These are phyloP conservation scores for Bombus balteatus DNA, from an alignment of 1,140 invertebrate genomes.

Conservation along the genomic window DNA sequence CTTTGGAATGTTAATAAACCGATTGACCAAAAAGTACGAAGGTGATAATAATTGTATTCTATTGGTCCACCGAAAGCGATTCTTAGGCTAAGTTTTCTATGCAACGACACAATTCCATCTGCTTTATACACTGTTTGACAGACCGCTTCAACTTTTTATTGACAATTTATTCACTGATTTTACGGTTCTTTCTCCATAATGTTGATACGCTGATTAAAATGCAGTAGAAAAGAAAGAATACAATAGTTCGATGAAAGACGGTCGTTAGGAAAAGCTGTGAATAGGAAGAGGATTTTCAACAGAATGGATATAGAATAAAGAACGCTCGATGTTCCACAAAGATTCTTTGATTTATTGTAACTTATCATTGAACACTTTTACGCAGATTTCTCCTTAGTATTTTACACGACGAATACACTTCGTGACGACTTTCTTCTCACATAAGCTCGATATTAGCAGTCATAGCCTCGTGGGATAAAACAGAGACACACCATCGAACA, in stretches of 20 bases:
- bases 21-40: background rate
- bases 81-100: background rate
- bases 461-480: background rate
- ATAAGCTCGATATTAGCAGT: background rate
- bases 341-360: slow-evolving; percentile 3
- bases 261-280: background rate
- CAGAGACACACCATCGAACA: slow-evolving; percentile 2
- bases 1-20: background rate
- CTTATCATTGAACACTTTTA: background rate
- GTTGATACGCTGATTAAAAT: background rate
- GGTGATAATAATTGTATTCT: background rate
- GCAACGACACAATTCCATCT: background rate
- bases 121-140: too few relatives aligned
- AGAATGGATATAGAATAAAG: background rate
- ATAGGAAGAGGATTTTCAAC: background rate
- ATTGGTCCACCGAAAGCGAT: background rate
- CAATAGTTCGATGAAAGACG: background rate
- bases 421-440: background rate
- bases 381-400: background rate
- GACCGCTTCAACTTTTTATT: too few relatives aligned
- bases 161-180: background rate
- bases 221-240: background rate
- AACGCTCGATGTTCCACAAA: background rate
- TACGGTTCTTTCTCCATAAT: background rate
- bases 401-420: background rate